Evolutionary conservation across 2,797 vertebrate genomes (phyloP).

Genomic region (Acipenser oxyrinchus): DNA sequence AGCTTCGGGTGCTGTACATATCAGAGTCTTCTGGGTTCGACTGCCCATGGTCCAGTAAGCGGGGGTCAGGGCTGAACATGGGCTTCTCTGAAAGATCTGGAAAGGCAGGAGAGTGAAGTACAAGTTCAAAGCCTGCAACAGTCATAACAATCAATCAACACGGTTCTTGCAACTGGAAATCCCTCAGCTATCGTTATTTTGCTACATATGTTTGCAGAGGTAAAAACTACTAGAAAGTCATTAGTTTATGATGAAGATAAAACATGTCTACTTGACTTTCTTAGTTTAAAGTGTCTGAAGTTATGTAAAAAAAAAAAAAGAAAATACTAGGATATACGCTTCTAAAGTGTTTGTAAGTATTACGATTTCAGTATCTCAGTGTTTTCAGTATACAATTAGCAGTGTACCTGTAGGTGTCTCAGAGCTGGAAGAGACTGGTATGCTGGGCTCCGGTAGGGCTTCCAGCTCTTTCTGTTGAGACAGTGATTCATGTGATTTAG

Average conservation of each 20-base stretch:
- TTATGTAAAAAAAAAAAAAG: too few species aligned
- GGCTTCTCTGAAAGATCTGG: constrained; percentile 38
- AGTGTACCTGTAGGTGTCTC: constrained; percentile 2
- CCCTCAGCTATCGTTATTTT: not conserved
- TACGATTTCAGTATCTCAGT: too few species aligned
- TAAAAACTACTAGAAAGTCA: not conserved
- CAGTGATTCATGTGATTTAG: not conserved
- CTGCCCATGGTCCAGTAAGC: constrained; percentile 63
- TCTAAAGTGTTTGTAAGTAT: too few species aligned
- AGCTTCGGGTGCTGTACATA: constrained; percentile 73
- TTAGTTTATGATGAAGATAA: not conserved
- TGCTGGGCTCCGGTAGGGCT: not conserved
- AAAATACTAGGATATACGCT: too few species aligned
- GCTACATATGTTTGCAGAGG: not conserved
- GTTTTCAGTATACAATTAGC: too few species aligned
- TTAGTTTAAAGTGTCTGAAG: too few species aligned
- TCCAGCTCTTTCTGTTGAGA: not conserved
- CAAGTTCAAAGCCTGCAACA: not conserved
- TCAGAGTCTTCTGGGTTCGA: constrained; percentile 66
- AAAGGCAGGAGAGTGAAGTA: not conserved
- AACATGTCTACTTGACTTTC: not conserved
- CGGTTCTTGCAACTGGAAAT: not conserved
- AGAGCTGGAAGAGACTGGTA: not conserved
- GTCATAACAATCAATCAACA: not conserved
- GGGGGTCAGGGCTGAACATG: constrained; percentile 52